These are phyloP conservation scores for Euphydryas editha DNA, from an alignment of 2,888 invertebrate genomes.

Conservation along the genomic window DNA sequence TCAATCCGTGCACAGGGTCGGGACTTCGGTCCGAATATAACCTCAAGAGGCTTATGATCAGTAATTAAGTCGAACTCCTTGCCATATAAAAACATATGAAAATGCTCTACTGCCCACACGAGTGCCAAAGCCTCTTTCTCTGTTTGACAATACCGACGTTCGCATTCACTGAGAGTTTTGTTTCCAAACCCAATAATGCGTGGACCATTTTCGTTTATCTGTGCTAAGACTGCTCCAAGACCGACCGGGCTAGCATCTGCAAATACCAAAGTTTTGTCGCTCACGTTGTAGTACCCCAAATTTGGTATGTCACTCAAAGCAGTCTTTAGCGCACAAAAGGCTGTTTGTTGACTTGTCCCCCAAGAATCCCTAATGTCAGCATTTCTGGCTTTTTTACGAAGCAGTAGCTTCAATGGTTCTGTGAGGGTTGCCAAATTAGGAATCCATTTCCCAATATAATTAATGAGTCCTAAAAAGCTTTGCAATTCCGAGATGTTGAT, in stretches of 20 bases:
- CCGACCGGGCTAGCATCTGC: neutral
- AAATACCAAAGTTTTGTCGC: no score
- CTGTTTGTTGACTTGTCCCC: no score
- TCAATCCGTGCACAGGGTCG: no score
- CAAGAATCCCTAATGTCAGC: neutral
- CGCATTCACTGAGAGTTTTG: neutral
- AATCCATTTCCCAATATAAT: slow-evolving; percentile 29
- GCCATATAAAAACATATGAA: no score
- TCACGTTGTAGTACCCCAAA: no score
- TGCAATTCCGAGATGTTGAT: neutral
- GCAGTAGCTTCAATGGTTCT: slow-evolving; percentile 13
- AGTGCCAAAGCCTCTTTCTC: no score
- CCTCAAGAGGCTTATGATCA: no score
- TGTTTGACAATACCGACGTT: neutral
- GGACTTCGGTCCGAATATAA: no score
- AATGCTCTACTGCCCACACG: no score
- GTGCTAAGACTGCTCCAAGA: neutral
- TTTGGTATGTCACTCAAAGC: no score
- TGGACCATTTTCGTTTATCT: neutral
- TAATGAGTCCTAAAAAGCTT: neutral
- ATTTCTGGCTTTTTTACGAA: slow-evolving; percentile 24
- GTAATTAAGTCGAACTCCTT: no score
- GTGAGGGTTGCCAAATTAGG: slow-evolving; percentile 21
- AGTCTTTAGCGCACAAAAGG: no score
- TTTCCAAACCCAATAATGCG: neutral